These are phyloP conservation scores for Neopipo cinnamomea DNA, from an alignment of 2,113 vertebrate species.

Conservation along the genomic window DNA sequence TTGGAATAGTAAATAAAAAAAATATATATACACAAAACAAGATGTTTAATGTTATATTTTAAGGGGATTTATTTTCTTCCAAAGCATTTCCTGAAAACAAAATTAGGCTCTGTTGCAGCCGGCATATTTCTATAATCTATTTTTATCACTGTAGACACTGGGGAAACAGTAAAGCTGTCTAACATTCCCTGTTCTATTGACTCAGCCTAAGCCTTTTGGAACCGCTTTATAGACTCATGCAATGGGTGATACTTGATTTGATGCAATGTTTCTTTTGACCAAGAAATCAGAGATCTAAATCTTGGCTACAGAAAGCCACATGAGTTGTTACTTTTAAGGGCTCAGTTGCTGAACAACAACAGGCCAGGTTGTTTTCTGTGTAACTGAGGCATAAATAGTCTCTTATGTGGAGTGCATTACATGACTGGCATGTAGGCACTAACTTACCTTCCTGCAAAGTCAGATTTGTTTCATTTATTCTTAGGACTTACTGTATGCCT, in stretches of 20 bases:
- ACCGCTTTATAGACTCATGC: not conserved
- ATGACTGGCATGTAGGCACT: not conserved
- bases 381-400: not conserved
- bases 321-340: not conserved
- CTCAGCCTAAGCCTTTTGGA: constrained; percentile 30
- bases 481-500: not conserved
- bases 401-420: not conserved
- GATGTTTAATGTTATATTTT: not conserved
- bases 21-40: not conserved
- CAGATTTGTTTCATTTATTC: not conserved
- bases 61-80: not conserved
- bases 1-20: not conserved
- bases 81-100: constrained; percentile 43
- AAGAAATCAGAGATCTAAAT: not conserved
- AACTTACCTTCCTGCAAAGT: not conserved
- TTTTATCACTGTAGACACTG: constrained; percentile 10
- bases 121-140: constrained; percentile 23
- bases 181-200: constrained; percentile 32
- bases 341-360: not conserved
- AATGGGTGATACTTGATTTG: not conserved
- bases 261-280: not conserved
- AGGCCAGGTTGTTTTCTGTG: not conserved
- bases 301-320: not conserved
- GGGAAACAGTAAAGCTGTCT: constrained; percentile 39
- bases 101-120: not conserved